These are phyloP conservation scores for Aradus depressus DNA, from an alignment of 2,888 invertebrate species.

Conservation along the genomic window DNA sequence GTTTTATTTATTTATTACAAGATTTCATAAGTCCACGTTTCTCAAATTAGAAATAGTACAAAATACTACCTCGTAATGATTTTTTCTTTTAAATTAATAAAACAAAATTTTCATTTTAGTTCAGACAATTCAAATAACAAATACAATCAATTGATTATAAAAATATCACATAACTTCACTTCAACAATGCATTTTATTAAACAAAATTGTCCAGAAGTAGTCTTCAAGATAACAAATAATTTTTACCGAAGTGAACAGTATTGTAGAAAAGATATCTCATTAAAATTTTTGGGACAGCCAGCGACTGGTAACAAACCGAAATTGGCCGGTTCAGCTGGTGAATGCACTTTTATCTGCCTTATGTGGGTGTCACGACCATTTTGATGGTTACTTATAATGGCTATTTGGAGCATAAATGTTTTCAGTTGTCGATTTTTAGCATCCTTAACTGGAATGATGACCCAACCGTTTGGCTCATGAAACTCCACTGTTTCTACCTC, in stretches of 20 bases:
- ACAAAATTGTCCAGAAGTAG: no score
- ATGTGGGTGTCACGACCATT: conserved; percentile 98
- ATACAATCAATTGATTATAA: no score
- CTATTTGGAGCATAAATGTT: conserved; percentile 94
- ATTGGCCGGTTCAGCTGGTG: conserved; percentile 53
- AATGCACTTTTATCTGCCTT: conserved; percentile 91
- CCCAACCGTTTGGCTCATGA: conserved; percentile 94
- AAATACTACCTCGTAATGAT: no score
- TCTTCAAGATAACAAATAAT: not conserved
- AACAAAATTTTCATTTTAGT: no score
- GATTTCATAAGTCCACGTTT: no score
- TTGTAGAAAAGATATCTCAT: conserved; percentile 25
- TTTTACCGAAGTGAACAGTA: conserved; percentile 20
- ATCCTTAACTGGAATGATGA: conserved; percentile 83
- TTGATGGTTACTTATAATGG: conserved; percentile 95
- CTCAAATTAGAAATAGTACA: no score
- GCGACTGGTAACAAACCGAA: conserved; percentile 42
- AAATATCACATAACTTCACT: no score
- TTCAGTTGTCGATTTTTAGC: conserved; percentile 76
- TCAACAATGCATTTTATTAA: no score
- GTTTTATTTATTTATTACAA: no score
- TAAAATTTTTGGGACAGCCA: conserved; percentile 27
- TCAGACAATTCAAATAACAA: no score
- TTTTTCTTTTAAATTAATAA: no score
- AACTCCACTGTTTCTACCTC: conserved; percentile 90